Evolutionary conservation across 2,888 invertebrate species (phyloP).

Genomic region (Tetanocera ferruginea): DNA sequence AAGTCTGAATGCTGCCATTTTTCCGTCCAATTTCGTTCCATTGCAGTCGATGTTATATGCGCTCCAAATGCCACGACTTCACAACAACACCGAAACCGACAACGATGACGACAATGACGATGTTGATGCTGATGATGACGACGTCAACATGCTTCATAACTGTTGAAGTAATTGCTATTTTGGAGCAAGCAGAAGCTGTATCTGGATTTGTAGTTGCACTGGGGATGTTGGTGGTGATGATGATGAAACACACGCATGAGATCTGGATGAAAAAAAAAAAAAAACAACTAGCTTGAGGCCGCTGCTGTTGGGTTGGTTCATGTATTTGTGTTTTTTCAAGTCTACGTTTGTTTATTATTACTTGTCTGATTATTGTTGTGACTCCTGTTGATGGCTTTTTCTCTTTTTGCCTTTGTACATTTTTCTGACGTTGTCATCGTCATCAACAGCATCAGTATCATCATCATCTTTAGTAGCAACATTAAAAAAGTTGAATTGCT

Average conservation of each 20-base stretch:
- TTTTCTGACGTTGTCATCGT: constrained; percentile 2
- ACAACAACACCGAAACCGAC: neutral
- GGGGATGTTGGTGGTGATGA: neutral
- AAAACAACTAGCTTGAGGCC: neutral
- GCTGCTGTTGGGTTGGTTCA: neutral
- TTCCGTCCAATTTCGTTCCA: neutral
- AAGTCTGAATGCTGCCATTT: neutral
- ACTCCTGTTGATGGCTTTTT: neutral
- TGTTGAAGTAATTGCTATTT: constrained; percentile 23
- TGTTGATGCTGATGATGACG: neutral
- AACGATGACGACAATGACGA: neutral
- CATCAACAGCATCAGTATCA: constrained; percentile 36
- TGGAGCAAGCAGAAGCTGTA: constrained; percentile 7
- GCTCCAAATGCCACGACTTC: neutral
- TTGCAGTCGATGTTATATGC: neutral
- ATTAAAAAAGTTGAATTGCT: neutral
- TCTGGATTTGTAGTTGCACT: neutral
- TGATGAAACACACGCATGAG: constrained; percentile 10
- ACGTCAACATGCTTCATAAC: constrained; percentile 20
- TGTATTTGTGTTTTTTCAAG: neutral
- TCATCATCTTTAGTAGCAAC: constrained; percentile 17
- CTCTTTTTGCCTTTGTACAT: neutral
- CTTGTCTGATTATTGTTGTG: constrained; percentile 8
- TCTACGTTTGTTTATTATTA: constrained; percentile 22
- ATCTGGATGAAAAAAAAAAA: constrained; percentile 4